These are phyloP conservation scores for Tuta absoluta DNA, from an alignment of 2,888 invertebrate species.

Conservation along the genomic window DNA sequence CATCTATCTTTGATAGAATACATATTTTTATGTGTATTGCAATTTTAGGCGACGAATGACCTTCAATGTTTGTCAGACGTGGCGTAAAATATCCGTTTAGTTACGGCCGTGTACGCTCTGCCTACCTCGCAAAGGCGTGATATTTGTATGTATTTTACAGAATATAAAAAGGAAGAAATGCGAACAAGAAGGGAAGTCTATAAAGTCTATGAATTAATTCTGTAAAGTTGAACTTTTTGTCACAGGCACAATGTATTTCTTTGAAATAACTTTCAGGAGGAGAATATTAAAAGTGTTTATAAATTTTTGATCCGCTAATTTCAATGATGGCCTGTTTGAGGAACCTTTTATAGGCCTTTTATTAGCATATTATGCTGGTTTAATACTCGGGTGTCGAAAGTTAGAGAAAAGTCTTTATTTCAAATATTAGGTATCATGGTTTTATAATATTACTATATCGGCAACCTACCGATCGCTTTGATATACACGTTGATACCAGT, in stretches of 20 bases:
- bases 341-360: background rate
- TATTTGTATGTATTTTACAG: too few relatives aligned
- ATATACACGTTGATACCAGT: too few relatives aligned
- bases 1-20: too few relatives aligned
- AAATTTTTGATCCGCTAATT: conserved; percentile 14
- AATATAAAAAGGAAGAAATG: conserved; percentile 39
- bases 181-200: conserved; percentile 47
- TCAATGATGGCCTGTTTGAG: background rate
- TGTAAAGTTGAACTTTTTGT: conserved; percentile 47
- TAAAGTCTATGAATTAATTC: conserved; percentile 61
- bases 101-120: too few relatives aligned
- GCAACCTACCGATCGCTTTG: too few relatives aligned
- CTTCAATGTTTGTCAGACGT: too few relatives aligned
- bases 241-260: conserved; percentile 45
- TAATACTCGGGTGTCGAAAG: background rate
- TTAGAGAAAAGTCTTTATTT: background rate
- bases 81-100: too few relatives aligned
- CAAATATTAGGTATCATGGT: too few relatives aligned
- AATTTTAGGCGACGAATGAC: too few relatives aligned
- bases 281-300: conserved; percentile 13
- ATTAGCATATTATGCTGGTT: background rate
- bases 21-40: too few relatives aligned
- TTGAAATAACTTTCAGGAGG: conserved; percentile 37
- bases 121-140: too few relatives aligned
- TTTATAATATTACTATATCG: too few relatives aligned